Conservation (phyloP, 1,140 invertebrate genomes). For the Drosophila arawakana region DNA sequence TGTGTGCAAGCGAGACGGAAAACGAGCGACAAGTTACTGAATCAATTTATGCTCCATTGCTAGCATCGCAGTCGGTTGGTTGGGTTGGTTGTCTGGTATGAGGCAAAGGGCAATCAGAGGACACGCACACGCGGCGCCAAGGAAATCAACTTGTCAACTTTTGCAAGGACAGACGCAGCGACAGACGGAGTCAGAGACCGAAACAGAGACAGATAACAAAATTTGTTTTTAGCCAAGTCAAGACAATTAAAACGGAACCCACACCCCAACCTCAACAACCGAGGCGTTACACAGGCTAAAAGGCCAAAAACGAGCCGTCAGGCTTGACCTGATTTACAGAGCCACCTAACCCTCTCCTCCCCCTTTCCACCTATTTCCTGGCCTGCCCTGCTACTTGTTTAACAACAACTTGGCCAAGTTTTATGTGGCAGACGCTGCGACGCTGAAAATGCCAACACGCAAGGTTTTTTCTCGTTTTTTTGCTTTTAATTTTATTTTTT, state of each 20-base stretch:
- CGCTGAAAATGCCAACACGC: constrained; percentile 76
- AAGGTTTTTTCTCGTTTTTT: constrained; percentile 47
- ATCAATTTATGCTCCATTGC: constrained; percentile 59
- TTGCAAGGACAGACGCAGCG: constrained; percentile 53
- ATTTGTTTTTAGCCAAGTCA: constrained; percentile 31
- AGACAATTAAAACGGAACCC: constrained; percentile 60
- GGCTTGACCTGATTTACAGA: constrained; percentile 55
- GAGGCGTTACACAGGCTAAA: constrained; percentile 19
- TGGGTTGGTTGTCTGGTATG: neutral
- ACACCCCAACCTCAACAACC: neutral
- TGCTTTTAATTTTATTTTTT: constrained; percentile 35
- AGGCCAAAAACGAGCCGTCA: constrained; percentile 39
- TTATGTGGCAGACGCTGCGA: constrained; percentile 72
- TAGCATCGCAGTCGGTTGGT: neutral
- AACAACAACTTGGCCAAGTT: constrained; percentile 47
- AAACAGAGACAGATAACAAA: constrained; percentile 36
- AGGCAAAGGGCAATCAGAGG: constrained; percentile 68
- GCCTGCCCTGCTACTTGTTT: constrained; percentile 10
- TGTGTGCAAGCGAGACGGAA: constrained; percentile 31
- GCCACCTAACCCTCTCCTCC: neutral
- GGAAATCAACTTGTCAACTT: constrained; percentile 75
- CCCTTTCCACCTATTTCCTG: too few relatives aligned
- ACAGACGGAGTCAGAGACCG: constrained; percentile 38
- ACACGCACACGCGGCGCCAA: constrained; percentile 59
- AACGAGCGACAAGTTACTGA: constrained; percentile 43